Evolutionary conservation across 1,140 invertebrate species (phyloP), one percentile per base, ranked within the genome.

Genomic region (Aricia agestis): DNA sequence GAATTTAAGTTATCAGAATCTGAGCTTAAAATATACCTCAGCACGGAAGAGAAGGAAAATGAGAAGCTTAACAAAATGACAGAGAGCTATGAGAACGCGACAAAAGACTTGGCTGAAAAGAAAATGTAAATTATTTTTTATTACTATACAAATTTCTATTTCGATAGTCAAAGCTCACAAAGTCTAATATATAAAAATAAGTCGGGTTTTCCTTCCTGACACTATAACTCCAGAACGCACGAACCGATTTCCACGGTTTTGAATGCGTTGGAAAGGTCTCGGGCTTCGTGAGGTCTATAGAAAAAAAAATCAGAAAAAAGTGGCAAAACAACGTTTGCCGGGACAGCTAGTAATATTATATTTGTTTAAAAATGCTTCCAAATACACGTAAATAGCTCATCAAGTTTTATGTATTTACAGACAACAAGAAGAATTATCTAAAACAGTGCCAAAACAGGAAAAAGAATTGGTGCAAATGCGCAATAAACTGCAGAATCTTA

Each of bases 21-120:
- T 0, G 95, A 98, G 83, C 86, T 98, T 5, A 95, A 98, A 82
- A 93, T 98, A 19, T 97, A 96, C 71, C 92, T 95, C 32, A 96
- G 95, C 65, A 95, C 93, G 42, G 96, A 98, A 82, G 92, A 94
- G 58, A 95, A 93, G 1, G 97, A 98, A 83, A 94, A 94, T 69
- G 92, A 93, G 7, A 98, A 97, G 80, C 92, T 97, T 7, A 93
- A 95, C 72, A 92, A 94, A 6, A 82, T 97, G 17, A 82, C 78
- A 42, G 79, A 86, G 10, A 69, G 78, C 0, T 87, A 82, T 18
- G 81, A 83, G 13, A 86, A 81, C 11, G 86, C 86, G 6, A 69
- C 68, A 4, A 77, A 68, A 2, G 92, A 88, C 69, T 85, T 94
- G 1, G 75, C 92, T 52, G 86, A 93, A 58, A 93, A 93, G 68